phyloP scores from a whole-genome alignment of 2,113 vertebrate species.

The Accipiter virgatus region DNA sequence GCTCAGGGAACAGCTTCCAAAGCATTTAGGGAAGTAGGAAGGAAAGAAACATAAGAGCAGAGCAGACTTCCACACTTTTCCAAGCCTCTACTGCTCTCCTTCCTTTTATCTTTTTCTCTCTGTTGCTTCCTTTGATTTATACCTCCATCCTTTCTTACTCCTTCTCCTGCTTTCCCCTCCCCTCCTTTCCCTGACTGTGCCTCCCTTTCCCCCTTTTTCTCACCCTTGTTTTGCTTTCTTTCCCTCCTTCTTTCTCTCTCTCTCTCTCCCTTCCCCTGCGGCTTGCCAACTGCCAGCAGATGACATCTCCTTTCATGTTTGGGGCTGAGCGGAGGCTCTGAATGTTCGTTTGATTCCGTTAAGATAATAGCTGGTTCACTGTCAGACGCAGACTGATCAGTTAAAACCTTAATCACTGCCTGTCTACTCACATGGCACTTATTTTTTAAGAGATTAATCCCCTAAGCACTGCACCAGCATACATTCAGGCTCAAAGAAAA shows the following conservation, averaged over 20 bases:
- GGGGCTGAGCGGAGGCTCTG: conserved; percentile 94
- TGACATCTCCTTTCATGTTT: conserved; percentile 99
- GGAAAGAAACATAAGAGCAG: not conserved
- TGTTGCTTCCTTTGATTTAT: not conserved
- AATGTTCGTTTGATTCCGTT: conserved; percentile 99
- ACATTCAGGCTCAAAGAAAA: conserved; percentile 74
- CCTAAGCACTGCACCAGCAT: conserved; percentile 82
- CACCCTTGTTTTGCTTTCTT: conserved; percentile 46
- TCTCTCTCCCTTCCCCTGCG: conserved; percentile 78
- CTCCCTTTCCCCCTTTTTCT: conserved; percentile 9
- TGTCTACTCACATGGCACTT: conserved; percentile 97
- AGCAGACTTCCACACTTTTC: not conserved
- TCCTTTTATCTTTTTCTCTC: not conserved
- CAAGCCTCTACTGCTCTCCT: not conserved
- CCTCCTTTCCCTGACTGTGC: not conserved
- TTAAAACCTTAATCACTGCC: conserved; percentile 99
- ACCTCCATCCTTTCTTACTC: not conserved
- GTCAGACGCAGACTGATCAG: conserved; percentile 99
- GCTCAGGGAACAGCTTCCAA: not conserved
- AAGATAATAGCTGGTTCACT: conserved; percentile 99
- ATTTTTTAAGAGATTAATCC: conserved; percentile 90
- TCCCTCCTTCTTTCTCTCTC: conserved; percentile 59
- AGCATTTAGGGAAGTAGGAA: not conserved
- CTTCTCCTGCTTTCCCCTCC: not conserved
- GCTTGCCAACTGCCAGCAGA: conserved; percentile 97